These are phyloP conservation scores for Dendroctonus valens DNA, from an alignment of 1,140 invertebrate species.

Conservation along the genomic window DNA sequence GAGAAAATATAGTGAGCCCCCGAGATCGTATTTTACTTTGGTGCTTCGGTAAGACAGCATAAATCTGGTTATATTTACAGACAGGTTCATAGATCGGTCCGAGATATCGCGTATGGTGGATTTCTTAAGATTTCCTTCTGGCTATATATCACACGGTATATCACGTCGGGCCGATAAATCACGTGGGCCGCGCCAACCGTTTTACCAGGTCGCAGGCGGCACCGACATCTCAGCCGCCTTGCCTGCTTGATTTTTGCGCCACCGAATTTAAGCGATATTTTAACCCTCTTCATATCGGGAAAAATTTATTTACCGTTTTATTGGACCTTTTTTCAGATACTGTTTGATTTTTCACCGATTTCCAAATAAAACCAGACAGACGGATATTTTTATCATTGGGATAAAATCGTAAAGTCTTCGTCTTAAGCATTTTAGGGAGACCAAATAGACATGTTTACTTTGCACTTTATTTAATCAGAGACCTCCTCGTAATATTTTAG, in stretches of 20 bases:
- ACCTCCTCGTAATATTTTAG: too few species aligned
- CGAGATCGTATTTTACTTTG: conserved; percentile 28
- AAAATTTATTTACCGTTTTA: conserved; percentile 34
- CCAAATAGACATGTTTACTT: too few species aligned
- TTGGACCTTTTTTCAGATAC: conserved; percentile 24
- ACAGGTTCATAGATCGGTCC: conserved; percentile 46
- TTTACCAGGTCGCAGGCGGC: conserved; percentile 42
- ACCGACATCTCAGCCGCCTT: conserved; percentile 37
- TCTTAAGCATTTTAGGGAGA: too few species aligned
- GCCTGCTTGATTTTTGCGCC: conserved; percentile 25
- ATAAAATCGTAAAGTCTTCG: too few species aligned
- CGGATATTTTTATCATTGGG: conserved; percentile 2
- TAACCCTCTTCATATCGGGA: conserved; percentile 32
- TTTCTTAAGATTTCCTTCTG: conserved; percentile 42
- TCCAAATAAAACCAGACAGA: conserved; percentile 14
- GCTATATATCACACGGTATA: conserved; percentile 47
- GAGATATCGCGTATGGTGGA: conserved; percentile 47
- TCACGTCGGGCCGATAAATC: conserved; percentile 46
- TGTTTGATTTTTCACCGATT: conserved; percentile 21
- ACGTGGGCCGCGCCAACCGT: conserved; percentile 34
- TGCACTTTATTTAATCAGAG: too few species aligned
- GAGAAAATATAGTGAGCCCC: conserved; percentile 31
- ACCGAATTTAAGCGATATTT: conserved; percentile 34
- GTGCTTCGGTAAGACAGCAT: conserved; percentile 36
- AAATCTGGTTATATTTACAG: conserved; percentile 47